Percentiles rank a stretch among this genome's conserved stretches.
Evolutionary conservation across 64 coral and sea anemone species (phyloP).

Genomic region (Dendronephthya gigantea): DNA sequence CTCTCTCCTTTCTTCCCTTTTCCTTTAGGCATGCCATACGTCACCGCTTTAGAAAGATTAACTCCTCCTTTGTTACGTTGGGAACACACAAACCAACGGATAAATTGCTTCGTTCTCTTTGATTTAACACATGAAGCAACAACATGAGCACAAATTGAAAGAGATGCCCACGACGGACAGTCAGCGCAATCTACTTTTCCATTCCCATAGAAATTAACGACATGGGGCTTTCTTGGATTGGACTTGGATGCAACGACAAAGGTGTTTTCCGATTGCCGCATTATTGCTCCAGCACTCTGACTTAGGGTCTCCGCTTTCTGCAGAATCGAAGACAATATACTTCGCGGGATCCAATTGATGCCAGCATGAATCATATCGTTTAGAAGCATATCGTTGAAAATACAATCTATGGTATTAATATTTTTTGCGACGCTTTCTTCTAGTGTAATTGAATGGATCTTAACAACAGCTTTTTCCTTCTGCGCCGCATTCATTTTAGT

Average conservation of each 20-base stretch:
- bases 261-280: no score
- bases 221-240: background rate
- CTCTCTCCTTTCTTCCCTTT: constrained; percentile 6
- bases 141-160: background rate
- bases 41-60: background rate
- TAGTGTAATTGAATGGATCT: background rate
- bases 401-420: no score
- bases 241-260: background rate
- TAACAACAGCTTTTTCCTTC: background rate
- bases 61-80: background rate
- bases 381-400: no score
- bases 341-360: background rate
- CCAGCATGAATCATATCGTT: no score
- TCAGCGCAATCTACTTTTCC: background rate
- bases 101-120: background rate
- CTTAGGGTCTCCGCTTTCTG: background rate
- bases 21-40: background rate
- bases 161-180: background rate
- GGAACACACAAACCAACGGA: background rate
- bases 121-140: background rate
- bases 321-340: background rate
- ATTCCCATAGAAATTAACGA: background rate
- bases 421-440: background rate
- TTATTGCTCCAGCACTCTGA: background rate
- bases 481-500: background rate